These are phyloP conservation scores for Eumacrocentrus americanus DNA, from an alignment of 2,888 invertebrate species.

Conservation along the genomic window DNA sequence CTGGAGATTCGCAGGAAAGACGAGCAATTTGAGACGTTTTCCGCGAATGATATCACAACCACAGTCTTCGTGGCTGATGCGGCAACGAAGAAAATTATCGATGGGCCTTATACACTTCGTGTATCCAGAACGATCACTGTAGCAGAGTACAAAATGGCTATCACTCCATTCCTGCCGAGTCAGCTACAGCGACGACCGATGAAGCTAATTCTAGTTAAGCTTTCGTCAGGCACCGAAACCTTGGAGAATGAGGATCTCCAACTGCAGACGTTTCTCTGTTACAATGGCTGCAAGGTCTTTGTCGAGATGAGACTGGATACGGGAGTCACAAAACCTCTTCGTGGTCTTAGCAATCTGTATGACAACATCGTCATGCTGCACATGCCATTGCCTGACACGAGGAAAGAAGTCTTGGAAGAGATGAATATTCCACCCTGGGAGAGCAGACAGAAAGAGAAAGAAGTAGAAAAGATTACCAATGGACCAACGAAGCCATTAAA, in stretches of 20 bases:
- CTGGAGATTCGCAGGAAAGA: conserved; percentile 70
- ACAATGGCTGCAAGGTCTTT: conserved; percentile 62
- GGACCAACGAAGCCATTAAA: conserved; percentile 2
- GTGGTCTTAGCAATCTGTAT: conserved; percentile 64
- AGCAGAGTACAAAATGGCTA: conserved; percentile 65
- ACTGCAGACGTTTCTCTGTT: conserved; percentile 54
- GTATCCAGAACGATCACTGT: conserved; percentile 67
- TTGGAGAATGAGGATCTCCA: conserved; percentile 59
- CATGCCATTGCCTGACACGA: conserved; percentile 69
- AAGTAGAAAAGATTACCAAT: conserved; percentile 30
- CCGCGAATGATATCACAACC: conserved; percentile 67
- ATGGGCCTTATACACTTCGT: conserved; percentile 69
- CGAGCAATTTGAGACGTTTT: conserved; percentile 69
- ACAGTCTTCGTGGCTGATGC: conserved; percentile 71
- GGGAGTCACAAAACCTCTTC: conserved; percentile 61
- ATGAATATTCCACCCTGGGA: conserved; percentile 64
- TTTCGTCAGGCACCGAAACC: conserved; percentile 49
- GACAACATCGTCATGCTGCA: conserved; percentile 69
- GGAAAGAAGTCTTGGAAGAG: conserved; percentile 63
- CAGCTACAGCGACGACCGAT: conserved; percentile 60
- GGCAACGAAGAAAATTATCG: conserved; percentile 66
- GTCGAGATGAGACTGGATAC: conserved; percentile 63
- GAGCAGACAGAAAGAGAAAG: conserved; percentile 33
- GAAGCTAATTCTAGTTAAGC: conserved; percentile 62
- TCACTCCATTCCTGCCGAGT: conserved; percentile 63